A percentile compares a stretch with the other conserved stretches of the same genome.
phyloP scores from a whole-genome alignment of 2,888 invertebrate species.

The Hirtodrosophila confusa region DNA sequence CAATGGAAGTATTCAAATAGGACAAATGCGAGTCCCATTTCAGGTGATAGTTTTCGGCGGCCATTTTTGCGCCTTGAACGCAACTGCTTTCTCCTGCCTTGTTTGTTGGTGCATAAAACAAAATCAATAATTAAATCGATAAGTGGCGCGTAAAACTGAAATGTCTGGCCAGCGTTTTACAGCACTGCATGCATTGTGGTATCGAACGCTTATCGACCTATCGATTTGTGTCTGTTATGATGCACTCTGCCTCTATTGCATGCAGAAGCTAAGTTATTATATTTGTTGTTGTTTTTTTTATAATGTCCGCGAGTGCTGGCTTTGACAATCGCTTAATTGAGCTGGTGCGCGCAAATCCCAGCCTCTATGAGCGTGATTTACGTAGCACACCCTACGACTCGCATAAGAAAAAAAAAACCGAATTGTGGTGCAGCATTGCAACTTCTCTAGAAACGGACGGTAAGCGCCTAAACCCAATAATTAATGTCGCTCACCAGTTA shows the following conservation, averaged over 20 bases:
- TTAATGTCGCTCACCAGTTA: not conserved
- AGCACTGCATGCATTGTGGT: conserved; percentile 24
- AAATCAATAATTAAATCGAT: conserved; percentile 63
- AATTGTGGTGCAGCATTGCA: conserved; percentile 78
- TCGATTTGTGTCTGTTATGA: conserved; percentile 39
- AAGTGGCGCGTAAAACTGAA: conserved; percentile 47
- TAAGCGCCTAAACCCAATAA: conserved; percentile 31
- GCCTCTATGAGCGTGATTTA: conserved; percentile 63
- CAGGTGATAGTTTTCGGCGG: conserved; percentile 92
- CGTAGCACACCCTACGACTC: conserved; percentile 70
- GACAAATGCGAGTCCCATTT: conserved; percentile 95
- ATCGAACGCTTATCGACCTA: conserved; percentile 24
- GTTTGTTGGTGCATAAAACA: conserved; percentile 30
- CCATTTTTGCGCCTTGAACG: conserved; percentile 65
- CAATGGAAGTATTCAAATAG: conserved; percentile 92
- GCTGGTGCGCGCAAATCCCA: conserved; percentile 74
- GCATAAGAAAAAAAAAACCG: conserved; percentile 63
- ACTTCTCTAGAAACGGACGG: conserved; percentile 71
- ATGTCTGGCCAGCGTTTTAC: conserved; percentile 9
- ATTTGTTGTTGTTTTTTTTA: conserved; percentile 16
- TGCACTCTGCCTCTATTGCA: conserved; percentile 8
- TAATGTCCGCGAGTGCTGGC: conserved; percentile 33
- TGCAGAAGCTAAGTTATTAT: conserved; percentile 12
- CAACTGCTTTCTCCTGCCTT: conserved; percentile 20
- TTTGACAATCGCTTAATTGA: conserved; percentile 72